Evolutionary conservation across 2,797 vertebrate genomes (phyloP).

Genomic region (Mareca penelope): DNA sequence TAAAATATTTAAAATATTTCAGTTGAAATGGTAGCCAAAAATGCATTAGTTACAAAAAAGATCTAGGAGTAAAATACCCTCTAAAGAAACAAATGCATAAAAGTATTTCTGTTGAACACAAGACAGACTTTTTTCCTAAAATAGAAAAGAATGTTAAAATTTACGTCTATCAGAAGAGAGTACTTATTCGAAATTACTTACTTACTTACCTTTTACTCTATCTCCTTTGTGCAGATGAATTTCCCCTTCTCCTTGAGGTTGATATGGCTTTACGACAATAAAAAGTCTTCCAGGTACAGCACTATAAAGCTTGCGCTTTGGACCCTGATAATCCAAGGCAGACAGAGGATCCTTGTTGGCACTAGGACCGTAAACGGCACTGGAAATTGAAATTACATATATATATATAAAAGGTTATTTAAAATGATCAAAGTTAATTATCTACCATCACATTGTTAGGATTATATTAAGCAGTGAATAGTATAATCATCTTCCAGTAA

Average conservation of each 20-base stretch:
- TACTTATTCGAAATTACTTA: not conserved
- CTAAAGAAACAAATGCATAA: not conserved
- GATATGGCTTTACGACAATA: constrained; percentile 89
- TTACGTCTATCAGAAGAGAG: not conserved
- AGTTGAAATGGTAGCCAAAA: not conserved
- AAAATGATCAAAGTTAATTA: not conserved
- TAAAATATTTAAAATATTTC: too few species aligned
- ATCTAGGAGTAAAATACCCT: not conserved
- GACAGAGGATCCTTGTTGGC: constrained; percentile 78
- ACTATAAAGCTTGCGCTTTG: constrained; percentile 93
- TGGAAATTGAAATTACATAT: constrained; percentile 4
- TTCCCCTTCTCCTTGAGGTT: constrained; percentile 91
- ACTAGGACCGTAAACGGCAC: constrained; percentile 77
- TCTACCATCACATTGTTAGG: not conserved
- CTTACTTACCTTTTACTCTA: constrained; percentile 91
- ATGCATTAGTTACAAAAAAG: not conserved
- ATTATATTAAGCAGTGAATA: not conserved
- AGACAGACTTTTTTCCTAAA: not conserved
- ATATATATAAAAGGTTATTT: not conserved
- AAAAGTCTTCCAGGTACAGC: constrained; percentile 94
- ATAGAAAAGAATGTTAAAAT: not conserved
- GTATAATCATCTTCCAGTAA: not conserved
- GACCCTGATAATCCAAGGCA: constrained; percentile 79
- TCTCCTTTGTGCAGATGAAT: constrained; percentile 93
- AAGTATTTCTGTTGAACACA: not conserved